phyloP scores from a whole-genome alignment of 2,797 vertebrate genomes.

The Neosalanx taihuensis region DNA sequence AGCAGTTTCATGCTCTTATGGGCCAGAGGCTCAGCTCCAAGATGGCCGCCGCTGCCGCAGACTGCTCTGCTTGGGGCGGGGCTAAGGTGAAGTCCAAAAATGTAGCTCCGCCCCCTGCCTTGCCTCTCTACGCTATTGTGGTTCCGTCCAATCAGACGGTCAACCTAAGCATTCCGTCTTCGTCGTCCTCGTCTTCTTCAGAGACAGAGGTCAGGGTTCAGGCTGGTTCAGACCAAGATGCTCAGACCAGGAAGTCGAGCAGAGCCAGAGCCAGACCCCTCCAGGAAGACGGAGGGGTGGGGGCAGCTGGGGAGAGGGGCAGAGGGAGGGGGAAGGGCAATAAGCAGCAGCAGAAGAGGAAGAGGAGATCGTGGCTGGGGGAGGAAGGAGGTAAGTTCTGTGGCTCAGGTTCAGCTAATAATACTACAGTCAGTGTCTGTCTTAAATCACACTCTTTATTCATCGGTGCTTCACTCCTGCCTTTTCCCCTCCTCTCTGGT shows the following conservation, averaged over 20 bases:
- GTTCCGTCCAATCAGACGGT: slow-evolving; percentile 29
- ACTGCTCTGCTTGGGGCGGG: slow-evolving; percentile 18
- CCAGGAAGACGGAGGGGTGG: background rate
- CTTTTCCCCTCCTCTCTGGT: background rate
- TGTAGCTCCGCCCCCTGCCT: slow-evolving; percentile 7
- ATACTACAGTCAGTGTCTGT: background rate
- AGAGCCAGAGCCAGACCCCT: slow-evolving; percentile 22
- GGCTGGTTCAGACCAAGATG: slow-evolving; percentile 16
- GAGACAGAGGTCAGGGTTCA: slow-evolving; percentile 22
- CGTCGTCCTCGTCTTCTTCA: slow-evolving; percentile 10
- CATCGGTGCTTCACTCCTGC: background rate
- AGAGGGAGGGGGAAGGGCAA: slow-evolving; percentile 11
- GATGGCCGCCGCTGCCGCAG: slow-evolving; percentile 21
- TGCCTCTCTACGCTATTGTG: slow-evolving; percentile 30
- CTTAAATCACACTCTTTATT: background rate
- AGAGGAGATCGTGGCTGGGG: slow-evolving; percentile 29
- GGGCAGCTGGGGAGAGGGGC: background rate
- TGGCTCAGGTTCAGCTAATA: background rate
- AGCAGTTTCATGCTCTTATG: slow-evolving; percentile 37
- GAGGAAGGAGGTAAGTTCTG: slow-evolving; percentile 22
- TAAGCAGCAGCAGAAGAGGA: slow-evolving; percentile 26
- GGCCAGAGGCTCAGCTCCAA: slow-evolving; percentile 34
- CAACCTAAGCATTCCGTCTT: slow-evolving; percentile 19
- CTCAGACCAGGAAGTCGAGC: slow-evolving; percentile 14
- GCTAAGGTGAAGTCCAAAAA: slow-evolving; percentile 23